These are phyloP conservation scores for Hippopotamus amphibius DNA, from an alignment of 2,113 vertebrate species.

Conservation along the genomic window DNA sequence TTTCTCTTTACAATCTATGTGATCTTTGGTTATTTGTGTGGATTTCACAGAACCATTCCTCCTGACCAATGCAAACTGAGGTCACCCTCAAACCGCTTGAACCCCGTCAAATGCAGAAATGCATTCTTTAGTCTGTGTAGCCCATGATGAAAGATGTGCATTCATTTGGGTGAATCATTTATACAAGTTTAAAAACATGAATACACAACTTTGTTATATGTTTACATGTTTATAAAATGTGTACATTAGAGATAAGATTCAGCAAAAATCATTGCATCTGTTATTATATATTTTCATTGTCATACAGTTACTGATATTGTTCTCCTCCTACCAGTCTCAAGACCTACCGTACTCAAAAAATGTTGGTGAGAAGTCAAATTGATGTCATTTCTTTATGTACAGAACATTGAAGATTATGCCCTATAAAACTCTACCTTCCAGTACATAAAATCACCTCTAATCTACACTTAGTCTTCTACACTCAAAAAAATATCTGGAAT, in stretches of 20 bases:
- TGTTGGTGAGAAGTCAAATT: background rate
- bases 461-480: background rate
- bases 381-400: background rate
- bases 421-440: background rate
- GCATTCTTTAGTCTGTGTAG: background rate
- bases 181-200: background rate
- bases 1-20: conserved; percentile 1
- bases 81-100: background rate
- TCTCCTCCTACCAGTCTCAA: background rate
- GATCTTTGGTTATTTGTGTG: background rate
- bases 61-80: background rate
- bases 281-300: conserved; percentile 24
- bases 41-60: background rate
- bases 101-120: conserved; percentile 16
- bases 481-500: background rate
- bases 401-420: conserved; percentile 10
- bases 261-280: conserved; percentile 28
- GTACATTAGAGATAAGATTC: conserved; percentile 4
- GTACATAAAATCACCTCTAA: conserved; percentile 42
- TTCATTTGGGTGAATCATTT: conserved; percentile 46
- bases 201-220: background rate
- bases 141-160: background rate
- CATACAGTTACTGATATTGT: background rate
- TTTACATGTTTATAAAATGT: conserved; percentile 35
- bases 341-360: conserved; percentile 20